Evolutionary conservation across 2,113 vertebrate genomes (phyloP), one percentile per base, ranked within the genome.

Genomic region (Ondatra zibethicus): DNA sequence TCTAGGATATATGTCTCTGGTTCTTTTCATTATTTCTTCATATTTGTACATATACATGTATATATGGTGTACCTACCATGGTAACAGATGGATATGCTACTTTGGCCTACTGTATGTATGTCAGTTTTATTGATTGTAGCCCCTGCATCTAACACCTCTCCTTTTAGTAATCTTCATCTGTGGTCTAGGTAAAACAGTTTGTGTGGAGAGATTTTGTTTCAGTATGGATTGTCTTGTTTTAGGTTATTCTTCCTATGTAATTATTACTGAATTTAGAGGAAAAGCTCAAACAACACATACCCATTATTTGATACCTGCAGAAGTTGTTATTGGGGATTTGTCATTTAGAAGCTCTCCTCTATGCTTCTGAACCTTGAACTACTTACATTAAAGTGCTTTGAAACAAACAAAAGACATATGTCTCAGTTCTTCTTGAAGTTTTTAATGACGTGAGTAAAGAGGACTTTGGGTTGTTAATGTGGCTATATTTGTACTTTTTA

Each of bases 391-490:
- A 88, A 63, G 13, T 84, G 16, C 25, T 76, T 81, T 80, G 27
- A n/a, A 72, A 8, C 17, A 72, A n/a, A 72, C 33, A 25, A n/a
- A 13, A 39, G 58, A n/a, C 21, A 80, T 52, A 31, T 42, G 21
- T 42, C 13, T 63, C 52, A 70, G 47, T 65, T 42, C 72, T 25
- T 31, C 88, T 92, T 81, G 84, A 95, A 31, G 61, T 42, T 96
- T 78, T 93, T 68, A 96, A 95, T 31, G 58, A 92, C 87, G 17
- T 92, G 52, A 85, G 19, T 85, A 58, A 96, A 91, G 55, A 27
- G 78, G 27, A 88, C 10, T 55, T 96, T 97, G 90, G 39, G 21
- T 92, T 89, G 39, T 93, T 91, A 94, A 65, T 85, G 25, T 65
- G 39, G 13, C 4, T 94, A 0, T 91, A 77, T 90, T 94, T 94